Conservation (phyloP, 2,888 invertebrate genomes). For the Lasioglossum leucozonium region DNA sequence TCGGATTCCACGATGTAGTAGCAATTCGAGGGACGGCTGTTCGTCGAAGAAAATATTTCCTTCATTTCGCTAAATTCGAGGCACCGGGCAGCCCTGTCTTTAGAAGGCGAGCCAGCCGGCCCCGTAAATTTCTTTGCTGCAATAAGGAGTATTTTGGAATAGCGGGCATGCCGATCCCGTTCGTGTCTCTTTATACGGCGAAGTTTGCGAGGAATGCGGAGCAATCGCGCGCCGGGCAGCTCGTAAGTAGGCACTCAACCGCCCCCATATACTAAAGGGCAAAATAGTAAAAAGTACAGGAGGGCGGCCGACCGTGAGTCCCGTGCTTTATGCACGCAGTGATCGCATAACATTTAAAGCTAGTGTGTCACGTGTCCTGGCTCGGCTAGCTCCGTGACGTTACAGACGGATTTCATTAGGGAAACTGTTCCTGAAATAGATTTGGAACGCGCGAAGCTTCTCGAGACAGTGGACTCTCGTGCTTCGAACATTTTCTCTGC, state of each 20-base stretch:
- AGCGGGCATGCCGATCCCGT: conserved; percentile 39
- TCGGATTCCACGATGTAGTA: background rate
- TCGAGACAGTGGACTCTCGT: background rate
- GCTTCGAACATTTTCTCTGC: background rate
- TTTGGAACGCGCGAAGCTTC: background rate
- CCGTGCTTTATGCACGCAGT: background rate
- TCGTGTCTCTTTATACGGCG: conserved; percentile 37
- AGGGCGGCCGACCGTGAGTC: too few relatives aligned
- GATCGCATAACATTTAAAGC: conserved; percentile 5
- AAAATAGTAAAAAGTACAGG: conserved; percentile 7
- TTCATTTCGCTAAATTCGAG: background rate
- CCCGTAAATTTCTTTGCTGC: conserved; percentile 31
- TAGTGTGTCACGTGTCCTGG: background rate
- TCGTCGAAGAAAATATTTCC: background rate
- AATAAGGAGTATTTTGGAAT: conserved; percentile 50
- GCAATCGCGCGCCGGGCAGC: conserved; percentile 45
- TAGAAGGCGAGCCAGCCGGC: background rate
- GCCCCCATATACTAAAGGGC: conserved; percentile 4
- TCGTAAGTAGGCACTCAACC: conserved; percentile 44
- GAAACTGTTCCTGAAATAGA: background rate
- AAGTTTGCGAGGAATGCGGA: conserved; percentile 50
- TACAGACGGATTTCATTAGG: too few relatives aligned
- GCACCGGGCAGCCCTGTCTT: too few relatives aligned
- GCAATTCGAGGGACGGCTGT: background rate
- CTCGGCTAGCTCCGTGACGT: background rate